Evolutionary conservation across 2,888 invertebrate genomes (phyloP), one percentile per base, ranked within the genome.

Genomic region (Lasioglossum calceatum): DNA sequence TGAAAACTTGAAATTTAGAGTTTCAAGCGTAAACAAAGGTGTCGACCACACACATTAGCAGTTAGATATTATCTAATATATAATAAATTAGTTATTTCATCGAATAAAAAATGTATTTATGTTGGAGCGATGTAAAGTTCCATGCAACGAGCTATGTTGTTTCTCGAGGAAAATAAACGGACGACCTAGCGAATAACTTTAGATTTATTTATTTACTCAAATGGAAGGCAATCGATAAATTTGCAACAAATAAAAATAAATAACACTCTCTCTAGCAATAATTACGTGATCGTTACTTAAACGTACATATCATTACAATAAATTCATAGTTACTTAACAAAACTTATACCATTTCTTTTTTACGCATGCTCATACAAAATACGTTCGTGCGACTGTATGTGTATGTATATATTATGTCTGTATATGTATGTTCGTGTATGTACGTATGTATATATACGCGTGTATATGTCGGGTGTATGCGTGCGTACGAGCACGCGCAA

Each of bases 241-340:
- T 95, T 93, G 94, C 95, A 95, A 95, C 95, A 95, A 95, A 95
- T 95, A 95, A 95, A 95, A 95, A 95, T 95, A 95, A 95, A 95
- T 95, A 95, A 95, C 95, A 95, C 95, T 94, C 94, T 95, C 93
- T 94, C 94, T 95, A 94, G 95, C 93, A 93, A 94, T 95, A 95
- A 94, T 93, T 93, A 93, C 90, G 93, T 92, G 92, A 93, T 91
- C 92, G 81, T 93, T 92, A 92, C 94, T 93, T 93, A 94, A 93
- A 91, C 91, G 89, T 94, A 94, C 87, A 91, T 78, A 78, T 93
- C 90, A 89, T 92, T 93, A 93, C 92, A 92, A 93, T 93, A 92
- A 93, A 93, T 92, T 93, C 92, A 94, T 92, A 94, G 92, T 93
- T 93, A 91, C 93, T 94, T 93, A 93, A 94, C 91, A 93, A 93